Evolutionary conservation across 2,113 vertebrate genomes (phyloP), one percentile per base, ranked within the genome.

Genomic region (Hepsetus odoe): DNA sequence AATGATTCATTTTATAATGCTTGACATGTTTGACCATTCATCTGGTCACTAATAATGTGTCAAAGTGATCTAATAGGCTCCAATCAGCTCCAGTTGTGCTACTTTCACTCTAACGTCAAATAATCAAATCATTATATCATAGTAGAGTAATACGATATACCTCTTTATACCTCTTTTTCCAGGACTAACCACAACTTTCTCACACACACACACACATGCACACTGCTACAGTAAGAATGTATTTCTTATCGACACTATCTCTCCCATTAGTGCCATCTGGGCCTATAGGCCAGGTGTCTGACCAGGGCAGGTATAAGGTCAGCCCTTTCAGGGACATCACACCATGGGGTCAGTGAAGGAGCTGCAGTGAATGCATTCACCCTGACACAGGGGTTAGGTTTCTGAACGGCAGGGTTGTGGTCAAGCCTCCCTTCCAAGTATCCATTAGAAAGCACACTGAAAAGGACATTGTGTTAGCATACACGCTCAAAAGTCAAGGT

Each of bases 241-340:
- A 53, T 74, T 26, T 74, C 69, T 74, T 82, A 77, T 72, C 73
- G 65, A 28, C 69, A 32, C 30, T 77, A 65, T 72, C 67, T 49
- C 35, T 66, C 32, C 55, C 33, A 66, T 81, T 66, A 77, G 75
- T 76, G 49, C 61, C 71, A 80, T 74, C 61, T 84, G 59, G 59
- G 64, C 69, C 38, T 74, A 40, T 51, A 66, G 72, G 61, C 82
- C 82, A 84, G 84, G 84, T 82, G 82, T 83, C 56, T 74, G 73
- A 80, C 79, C 72, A 64, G 79, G 38, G 79, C 79, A 83, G 84
- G 79, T 80, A 64, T 73, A 62, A 82, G 74, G 64, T 83, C 77
- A 83, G 46, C 51, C 35, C 53, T 72, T 58, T 83, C 65, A 33
- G 14, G 11, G 64, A 68, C 22, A 33, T 46, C 75, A 71, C 72